Base-by-base conservation (phyloP, 2,888 invertebrate genomes). In the Thereva unica region DNA sequence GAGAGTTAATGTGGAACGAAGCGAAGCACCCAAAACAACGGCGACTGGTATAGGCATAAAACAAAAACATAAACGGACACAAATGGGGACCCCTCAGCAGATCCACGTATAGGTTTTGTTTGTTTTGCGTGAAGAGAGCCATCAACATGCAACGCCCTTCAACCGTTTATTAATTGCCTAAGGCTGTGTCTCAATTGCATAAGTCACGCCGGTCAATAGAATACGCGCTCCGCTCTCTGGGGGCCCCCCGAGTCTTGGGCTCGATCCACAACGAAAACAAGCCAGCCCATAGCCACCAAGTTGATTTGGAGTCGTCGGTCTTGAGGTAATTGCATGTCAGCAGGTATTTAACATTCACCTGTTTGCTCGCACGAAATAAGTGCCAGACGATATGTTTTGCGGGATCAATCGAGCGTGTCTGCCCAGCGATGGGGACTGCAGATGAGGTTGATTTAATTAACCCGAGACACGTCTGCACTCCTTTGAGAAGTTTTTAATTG, bases 61-160 rank as follows among this genome's bases (percentile, higher is more conserved):
- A 23, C 23, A 23, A 23, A 23, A 23, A 23, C 23, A 59, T 59
- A 45, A 59, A 59, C 42, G 45, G 47, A 49, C 52, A 34, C 47
- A 59, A 59, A 59, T 59, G 59, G 49, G 40, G 23, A 23, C 59
- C 59, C 49, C 38, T 59, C 49, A 59, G 49, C 59, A 59, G 59
- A 49, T 59, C 38, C 42, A 34, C 40, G n/a, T n/a, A 37, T 23
- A 23, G 23, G 47, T 63, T 63, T 63, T 63, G 63, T 63, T 63
- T 63, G 63, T 63, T 63, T 63, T 63, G 63, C 42, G 63, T 63
- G 45, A 57, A 57, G 63, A 59, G 45, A 52, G 42, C 63, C 41
- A 52, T 63, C 63, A 63, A 40, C 63, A 63, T 63, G 63, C 63
- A 63, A 63, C 63, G 49, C 63, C 63, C 63, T 50, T 63, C 63